Evolutionary conservation across 2,113 vertebrate genomes (phyloP).

Genomic region (Terrapene triunguis): DNA sequence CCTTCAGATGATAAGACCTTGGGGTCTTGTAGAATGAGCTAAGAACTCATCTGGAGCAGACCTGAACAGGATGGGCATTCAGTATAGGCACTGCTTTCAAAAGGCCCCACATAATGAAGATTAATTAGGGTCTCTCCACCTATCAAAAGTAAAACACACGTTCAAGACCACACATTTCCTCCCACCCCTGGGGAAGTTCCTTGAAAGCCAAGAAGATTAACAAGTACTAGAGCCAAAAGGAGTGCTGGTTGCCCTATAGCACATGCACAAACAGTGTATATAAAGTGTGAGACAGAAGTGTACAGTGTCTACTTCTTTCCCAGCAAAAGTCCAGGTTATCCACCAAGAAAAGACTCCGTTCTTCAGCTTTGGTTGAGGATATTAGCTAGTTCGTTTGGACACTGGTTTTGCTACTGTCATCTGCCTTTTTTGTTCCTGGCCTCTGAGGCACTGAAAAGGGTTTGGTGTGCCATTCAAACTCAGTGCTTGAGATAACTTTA

Average conservation of each 20-base stretch:
- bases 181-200: neutral
- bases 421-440: neutral
- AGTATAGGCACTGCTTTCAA: constrained; percentile 66
- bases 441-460: fast-evolving
- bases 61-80: constrained; percentile 65
- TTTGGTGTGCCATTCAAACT: neutral
- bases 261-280: fast-evolving
- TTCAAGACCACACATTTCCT: constrained; percentile 47
- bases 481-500: fast-evolving
- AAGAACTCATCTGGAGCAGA: constrained; percentile 66
- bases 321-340: neutral
- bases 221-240: neutral
- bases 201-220: neutral
- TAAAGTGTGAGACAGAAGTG: neutral
- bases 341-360: fast-evolving
- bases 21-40: constrained; percentile 58
- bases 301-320: neutral
- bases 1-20: constrained; percentile 53
- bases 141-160: constrained; percentile 57
- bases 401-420: fast-evolving
- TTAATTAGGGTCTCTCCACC: constrained; percentile 68
- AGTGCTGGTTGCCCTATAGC: neutral
- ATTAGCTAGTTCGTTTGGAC: neutral
- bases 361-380: neutral
- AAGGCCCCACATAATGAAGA: constrained; percentile 72